Evolutionary conservation across 2,797 vertebrate genomes (phyloP), one percentile per base, ranked within the genome.

Genomic region (Notoglanidium macrostoma): DNA sequence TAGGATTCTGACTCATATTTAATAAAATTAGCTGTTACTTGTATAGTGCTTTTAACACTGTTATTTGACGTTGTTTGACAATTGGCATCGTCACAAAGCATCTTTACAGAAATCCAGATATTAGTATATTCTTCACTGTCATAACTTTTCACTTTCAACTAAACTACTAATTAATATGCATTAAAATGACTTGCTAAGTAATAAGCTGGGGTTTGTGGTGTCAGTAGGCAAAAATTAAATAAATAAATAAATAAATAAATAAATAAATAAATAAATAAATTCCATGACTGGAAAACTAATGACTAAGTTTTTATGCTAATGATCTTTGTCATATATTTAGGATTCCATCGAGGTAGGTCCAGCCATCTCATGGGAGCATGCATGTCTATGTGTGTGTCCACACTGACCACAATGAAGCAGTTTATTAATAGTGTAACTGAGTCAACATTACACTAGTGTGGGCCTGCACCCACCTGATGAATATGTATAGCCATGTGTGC

Each of bases 351-450:
- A 84, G 83, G 89, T 86, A 84, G 81, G 85, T 87, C 83, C 61
- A 85, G 54, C 57, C 59, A 54, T 57, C 83, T 79, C 54, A 17
- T n/a, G 49, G 81, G 57, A 82, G 49, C 46, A 67, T 72, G 82
- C 74, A 80, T 65, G 80, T 81, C 74, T 77, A 81, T 90, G 85
- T 88, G 83, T 90, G 80, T 88, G 87, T 91, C 84, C 83, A 89
- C 61, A 49, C 72, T 73, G 80, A 81, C 80, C 88, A 87, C 91
- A 88, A 78, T 86, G 76, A 76, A 57, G 46, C 55, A 78, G 55
- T 91, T 91, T 92, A 89, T 89, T 86, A 90, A 91, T 83, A 76
- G 87, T 90, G 86, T 85, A 54, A 83, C 86, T 87, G n/a, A 83
- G 79, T 89, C 85, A 78, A 68, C 83, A 83, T 88, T 85, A 85